These are phyloP conservation scores for Ambastaia sidthimunki DNA, from an alignment of 2,797 vertebrate species.

Conservation along the genomic window DNA sequence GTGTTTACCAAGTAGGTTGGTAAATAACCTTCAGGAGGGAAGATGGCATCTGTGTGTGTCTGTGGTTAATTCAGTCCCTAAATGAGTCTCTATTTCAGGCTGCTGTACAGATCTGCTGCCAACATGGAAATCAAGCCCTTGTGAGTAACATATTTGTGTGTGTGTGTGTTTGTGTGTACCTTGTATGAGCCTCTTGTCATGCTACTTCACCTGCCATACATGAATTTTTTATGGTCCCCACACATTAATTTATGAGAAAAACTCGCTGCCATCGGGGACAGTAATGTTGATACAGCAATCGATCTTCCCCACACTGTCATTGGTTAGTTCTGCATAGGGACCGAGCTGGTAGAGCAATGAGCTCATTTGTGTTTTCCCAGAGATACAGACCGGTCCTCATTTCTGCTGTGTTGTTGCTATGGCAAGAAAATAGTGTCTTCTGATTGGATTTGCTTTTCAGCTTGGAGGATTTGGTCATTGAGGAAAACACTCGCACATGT, in stretches of 20 bases:
- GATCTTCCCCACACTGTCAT: conserved; percentile 34
- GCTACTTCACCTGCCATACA: conserved; percentile 54
- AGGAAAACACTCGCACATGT: background rate
- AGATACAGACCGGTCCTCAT: background rate
- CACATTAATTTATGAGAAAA: conserved; percentile 62
- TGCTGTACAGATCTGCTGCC: conserved; percentile 64
- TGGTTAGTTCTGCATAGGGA: conserved; percentile 7
- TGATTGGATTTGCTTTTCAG: conserved; percentile 9
- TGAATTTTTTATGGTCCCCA: conserved; percentile 72
- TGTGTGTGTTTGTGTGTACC: conserved; percentile 12
- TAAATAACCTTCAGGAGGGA: conserved; percentile 70
- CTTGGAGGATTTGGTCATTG: background rate
- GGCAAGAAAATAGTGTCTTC: conserved; percentile 13
- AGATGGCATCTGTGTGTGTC: conserved; percentile 54
- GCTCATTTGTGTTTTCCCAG: background rate
- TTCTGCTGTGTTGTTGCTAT: conserved; percentile 19
- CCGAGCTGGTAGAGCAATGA: conserved; percentile 11
- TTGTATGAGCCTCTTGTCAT: conserved; percentile 19
- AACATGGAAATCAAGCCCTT: conserved; percentile 67
- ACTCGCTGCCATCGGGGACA: conserved; percentile 59
- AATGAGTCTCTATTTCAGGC: conserved; percentile 59
- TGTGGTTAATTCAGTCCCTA: conserved; percentile 59
- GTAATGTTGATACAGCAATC: conserved; percentile 53
- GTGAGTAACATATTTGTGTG: conserved; percentile 39
- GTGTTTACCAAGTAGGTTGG: conserved; percentile 62